Evolutionary conservation across 2,888 invertebrate genomes (phyloP), one percentile per base, ranked within the genome.

Genomic region (Drosophila glabriapex): DNA sequence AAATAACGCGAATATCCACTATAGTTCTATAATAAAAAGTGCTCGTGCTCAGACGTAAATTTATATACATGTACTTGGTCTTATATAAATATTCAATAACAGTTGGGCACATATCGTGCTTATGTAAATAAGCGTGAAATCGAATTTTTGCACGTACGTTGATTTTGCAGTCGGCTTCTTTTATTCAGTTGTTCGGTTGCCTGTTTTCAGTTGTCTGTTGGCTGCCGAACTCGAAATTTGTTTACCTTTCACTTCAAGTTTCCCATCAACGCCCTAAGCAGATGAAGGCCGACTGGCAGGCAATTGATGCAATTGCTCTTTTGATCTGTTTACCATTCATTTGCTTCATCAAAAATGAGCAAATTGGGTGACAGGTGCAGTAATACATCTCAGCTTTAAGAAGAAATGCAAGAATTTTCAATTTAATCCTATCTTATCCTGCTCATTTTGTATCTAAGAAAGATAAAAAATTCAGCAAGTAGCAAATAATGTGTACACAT

Each of bases 231-330:
- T 69, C 43, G 35, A 68, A 68, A 71, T 59, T 68, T 68, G 59
- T 70, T 68, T 68, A 71, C 50, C 50, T 70, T 70, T 70, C 68
- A 68, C 68, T 70, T 58, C 46, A 59, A 28, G 37, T 53, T 59
- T 53, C 33, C 58, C 58, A 70, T 68, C 68, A 68, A 59, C 71
- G 71, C 71, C 59, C 19, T 10, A 19, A 39, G 56, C 56, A 69
- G 55, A 31, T 22, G 39, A 39, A 25, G 49, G 43, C 29, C 33
- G 22, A 35, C 60, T 66, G 66, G 56, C 62, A 68, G 67, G 63
- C 81, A 74, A 78, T 83, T 81, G 72, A 72, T 64, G 59, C 66
- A 72, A 61, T 55, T 85, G 80, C 82, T 74, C 82, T 73, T 87
- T 80, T 87, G 76, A 85, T 84, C 81, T 79, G 75, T 58, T 75